Base-by-base conservation (phyloP, 1,140 invertebrate species). In the Heterodera carotae region DNA sequence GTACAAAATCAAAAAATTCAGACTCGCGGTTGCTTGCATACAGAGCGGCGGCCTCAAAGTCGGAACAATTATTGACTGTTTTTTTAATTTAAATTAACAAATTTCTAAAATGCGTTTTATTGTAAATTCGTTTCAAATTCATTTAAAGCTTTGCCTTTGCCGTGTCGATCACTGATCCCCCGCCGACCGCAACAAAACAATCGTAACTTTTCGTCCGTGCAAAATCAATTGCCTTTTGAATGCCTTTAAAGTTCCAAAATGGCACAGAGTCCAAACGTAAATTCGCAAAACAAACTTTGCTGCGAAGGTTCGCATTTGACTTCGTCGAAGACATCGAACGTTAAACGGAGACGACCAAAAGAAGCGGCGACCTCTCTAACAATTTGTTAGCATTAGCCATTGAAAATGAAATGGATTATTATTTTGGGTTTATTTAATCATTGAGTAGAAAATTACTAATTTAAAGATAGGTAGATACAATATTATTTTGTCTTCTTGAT, bases 1-100 rank as follows among this genome's bases (percentile, higher is more conserved):
- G 94, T 0, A 96, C 93, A 87, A 94, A 96, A 89, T 96, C 94
- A 68, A 95, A 88, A 79, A 96, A 93, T 10, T 95, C 93, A 2
- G 93, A 93, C 2, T 92, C 89, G 1, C 91, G 91, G 89, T 95
- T 92, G 76, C 91, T 91, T 18, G 91, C 90, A 84, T 93, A 95
- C 1, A 96, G 88, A 89, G 95, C 95, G 1, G 94, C 93, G 34
- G 92, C 94, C 89, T 76, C 12, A 69, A 69, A 34, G n/a, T n/a
- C n/a, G n/a, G n/a, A n/a, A n/a, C n/a, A n/a, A n/a, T n/a, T n/a
- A n/a, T n/a, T n/a, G n/a, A n/a, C n/a, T n/a, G n/a, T n/a, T n/a
- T n/a, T n/a, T n/a, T n/a, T n/a, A n/a, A n/a, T n/a, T n/a, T n/a
- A n/a, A 31, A 48, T 69, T 43, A 53, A 53, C 22, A 15, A 53